Evolutionary conservation across 1,140 invertebrate genomes (phyloP).

Genomic region (Magallana gigas): DNA sequence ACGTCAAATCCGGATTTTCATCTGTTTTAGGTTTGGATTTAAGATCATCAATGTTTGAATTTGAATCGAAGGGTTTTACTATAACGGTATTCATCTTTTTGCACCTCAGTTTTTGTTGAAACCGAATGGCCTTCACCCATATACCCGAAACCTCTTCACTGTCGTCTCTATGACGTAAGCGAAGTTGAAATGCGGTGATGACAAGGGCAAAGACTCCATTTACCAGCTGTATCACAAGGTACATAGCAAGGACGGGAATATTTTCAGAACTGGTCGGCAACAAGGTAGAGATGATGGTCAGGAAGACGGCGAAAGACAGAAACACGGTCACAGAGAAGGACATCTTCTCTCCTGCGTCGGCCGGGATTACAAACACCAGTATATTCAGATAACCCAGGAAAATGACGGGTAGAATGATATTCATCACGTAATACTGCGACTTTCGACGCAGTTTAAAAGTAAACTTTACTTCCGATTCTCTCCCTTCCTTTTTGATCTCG

Average conservation of each 20-base stretch:
- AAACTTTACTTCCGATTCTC: background rate
- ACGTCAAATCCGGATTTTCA: background rate
- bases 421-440: slow-evolving; percentile 79
- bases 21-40: background rate
- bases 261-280: slow-evolving; percentile 82
- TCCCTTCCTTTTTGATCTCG: background rate
- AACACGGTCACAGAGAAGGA: slow-evolving; percentile 82
- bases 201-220: slow-evolving; percentile 20
- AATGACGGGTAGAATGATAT: slow-evolving; percentile 82
- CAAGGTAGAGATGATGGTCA: slow-evolving; percentile 82
- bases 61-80: background rate
- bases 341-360: slow-evolving; percentile 82
- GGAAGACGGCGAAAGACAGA: slow-evolving; percentile 82
- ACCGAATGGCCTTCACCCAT: background rate
- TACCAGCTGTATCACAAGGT: slow-evolving; percentile 7
- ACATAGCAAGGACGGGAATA: slow-evolving; percentile 76
- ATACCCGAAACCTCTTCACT: background rate
- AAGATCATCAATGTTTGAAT: background rate
- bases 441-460: slow-evolving; percentile 57
- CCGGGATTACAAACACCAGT: slow-evolving; percentile 82
- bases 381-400: slow-evolving; percentile 82
- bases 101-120: slow-evolving; percentile 1
- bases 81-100: background rate
- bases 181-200: slow-evolving; percentile 29
- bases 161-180: slow-evolving; percentile 28